Evolutionary conservation across 2,797 vertebrate genomes (phyloP).

Genomic region (Eidolon dupreanum): DNA sequence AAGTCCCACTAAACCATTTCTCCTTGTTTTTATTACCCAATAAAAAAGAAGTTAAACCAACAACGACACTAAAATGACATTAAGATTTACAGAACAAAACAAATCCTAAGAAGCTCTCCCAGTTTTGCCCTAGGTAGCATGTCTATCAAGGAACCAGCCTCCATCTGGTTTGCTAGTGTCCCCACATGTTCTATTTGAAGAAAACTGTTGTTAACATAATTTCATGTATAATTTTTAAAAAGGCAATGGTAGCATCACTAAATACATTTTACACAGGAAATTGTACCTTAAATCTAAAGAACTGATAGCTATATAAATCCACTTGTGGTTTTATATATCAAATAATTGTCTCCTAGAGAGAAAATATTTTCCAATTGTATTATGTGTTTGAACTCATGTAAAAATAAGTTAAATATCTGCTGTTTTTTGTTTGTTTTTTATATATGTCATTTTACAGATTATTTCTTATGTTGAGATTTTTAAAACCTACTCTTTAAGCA

Average conservation of each 20-base stretch:
- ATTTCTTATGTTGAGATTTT: neutral
- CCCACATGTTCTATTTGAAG: constrained; percentile 45
- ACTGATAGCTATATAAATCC: neutral
- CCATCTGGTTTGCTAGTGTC: constrained; percentile 16
- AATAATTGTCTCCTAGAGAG: neutral
- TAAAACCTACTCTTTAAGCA: neutral
- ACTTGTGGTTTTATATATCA: neutral
- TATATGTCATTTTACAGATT: neutral
- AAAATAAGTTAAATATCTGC: neutral
- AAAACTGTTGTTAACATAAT: constrained; percentile 24
- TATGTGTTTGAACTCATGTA: neutral
- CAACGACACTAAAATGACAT: constrained; percentile 28
- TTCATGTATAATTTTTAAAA: constrained; percentile 42
- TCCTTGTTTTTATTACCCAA: constrained; percentile 29
- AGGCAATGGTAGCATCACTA: neutral
- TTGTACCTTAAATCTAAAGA: constrained; percentile 2
- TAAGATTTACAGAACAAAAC: constrained; percentile 33
- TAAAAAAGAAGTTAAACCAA: constrained; percentile 62
- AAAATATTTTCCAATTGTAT: neutral
- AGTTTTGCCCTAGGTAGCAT: constrained; percentile 9
- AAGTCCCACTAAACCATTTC: constrained; percentile 17
- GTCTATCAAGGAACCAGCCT: neutral
- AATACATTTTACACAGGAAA: constrained; percentile 29
- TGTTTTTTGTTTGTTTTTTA: neutral
- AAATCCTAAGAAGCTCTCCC: neutral